Conservation (phyloP, 2,797 vertebrate genomes). For the Cirrhinus mrigala region DNA sequence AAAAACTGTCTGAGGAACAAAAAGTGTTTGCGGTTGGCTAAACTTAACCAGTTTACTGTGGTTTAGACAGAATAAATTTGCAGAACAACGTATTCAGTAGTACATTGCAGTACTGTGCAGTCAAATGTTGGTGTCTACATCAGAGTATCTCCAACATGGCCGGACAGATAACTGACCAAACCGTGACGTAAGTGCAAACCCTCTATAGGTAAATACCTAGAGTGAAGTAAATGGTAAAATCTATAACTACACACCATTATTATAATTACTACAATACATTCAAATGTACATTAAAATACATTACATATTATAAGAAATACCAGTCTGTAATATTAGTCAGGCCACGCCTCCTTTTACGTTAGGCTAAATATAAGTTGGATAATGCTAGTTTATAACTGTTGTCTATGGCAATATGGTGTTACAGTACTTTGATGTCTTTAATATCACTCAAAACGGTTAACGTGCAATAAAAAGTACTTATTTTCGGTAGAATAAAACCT, state of each 20-base stretch:
- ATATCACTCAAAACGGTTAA: background rate
- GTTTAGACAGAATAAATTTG: too few relatives aligned
- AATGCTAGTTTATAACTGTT: background rate
- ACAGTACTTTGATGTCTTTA: background rate
- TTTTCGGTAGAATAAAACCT: background rate
- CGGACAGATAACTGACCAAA: too few relatives aligned
- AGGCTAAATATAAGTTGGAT: background rate
- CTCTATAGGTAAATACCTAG: background rate
- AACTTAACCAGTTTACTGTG: too few relatives aligned
- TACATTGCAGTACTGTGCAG: too few relatives aligned
- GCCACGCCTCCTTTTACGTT: background rate
- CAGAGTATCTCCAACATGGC: too few relatives aligned
- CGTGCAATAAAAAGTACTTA: background rate
- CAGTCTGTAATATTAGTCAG: background rate
- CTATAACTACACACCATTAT: background rate
- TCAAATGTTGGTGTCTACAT: too few relatives aligned
- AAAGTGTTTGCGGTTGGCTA: too few relatives aligned
- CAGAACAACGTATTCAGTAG: too few relatives aligned
- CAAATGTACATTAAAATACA: too few relatives aligned
- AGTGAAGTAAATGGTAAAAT: background rate
- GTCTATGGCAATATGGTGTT: background rate
- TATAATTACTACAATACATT: background rate
- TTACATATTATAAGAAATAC: background rate
- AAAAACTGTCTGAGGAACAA: too few relatives aligned
- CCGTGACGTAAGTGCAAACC: too few relatives aligned